Evolutionary conservation across 2,797 vertebrate genomes (phyloP).

Genomic region (Pteronotus mesoamericanus): DNA sequence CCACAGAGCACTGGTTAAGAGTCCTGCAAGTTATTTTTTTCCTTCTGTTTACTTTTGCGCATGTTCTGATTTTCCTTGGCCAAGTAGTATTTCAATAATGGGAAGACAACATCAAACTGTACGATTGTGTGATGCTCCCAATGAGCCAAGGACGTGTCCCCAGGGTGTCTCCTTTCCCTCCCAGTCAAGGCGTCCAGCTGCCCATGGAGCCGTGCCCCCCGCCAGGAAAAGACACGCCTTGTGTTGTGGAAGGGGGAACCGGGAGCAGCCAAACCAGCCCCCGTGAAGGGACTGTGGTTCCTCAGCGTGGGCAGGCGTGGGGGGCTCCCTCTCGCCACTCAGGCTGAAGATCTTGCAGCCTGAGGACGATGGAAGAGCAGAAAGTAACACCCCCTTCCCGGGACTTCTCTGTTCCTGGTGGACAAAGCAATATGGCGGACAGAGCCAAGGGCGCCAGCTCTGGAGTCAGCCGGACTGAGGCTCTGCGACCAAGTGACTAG

Average conservation of each 20-base stretch:
- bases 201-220: background rate
- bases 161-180: background rate
- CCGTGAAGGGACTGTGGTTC: accelerated
- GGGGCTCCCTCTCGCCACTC: background rate
- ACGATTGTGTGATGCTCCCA: background rate
- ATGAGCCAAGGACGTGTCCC: background rate
- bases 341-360: background rate
- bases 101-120: background rate
- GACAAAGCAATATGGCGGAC: background rate
- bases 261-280: background rate
- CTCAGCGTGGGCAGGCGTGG: background rate
- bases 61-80: background rate
- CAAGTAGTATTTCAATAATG: background rate
- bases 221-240: background rate
- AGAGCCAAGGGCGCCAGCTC: too few species aligned
- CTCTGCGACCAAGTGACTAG: background rate
- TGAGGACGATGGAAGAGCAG: background rate
- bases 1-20: background rate
- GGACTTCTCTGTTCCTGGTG: background rate
- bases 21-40: background rate
- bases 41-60: background rate
- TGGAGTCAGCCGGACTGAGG: background rate
- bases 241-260: background rate
- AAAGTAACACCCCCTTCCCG: background rate
- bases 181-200: background rate